Base-by-base conservation (phyloP, 2,113 vertebrate species). In the Centropus unirufus region DNA sequence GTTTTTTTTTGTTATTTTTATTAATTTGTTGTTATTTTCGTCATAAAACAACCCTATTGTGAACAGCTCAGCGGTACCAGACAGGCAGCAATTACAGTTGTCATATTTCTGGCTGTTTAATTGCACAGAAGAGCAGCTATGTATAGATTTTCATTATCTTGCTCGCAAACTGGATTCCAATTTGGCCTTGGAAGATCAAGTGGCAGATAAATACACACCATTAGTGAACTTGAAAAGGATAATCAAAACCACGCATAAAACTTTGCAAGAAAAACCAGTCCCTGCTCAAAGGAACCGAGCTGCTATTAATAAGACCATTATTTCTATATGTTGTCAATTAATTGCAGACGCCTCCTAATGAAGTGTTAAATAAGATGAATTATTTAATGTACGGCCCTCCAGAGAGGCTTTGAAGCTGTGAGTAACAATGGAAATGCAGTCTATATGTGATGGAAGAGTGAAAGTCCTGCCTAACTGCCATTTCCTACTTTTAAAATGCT, bases 281-380 rank as follows among this genome's bases (percentile, higher is more conserved):
- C 80, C 15, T n/a, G 86, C 72, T 81, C 79, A 61, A 72, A 81
- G 68, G 67, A 90, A 81, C 67, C 46, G 39, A 39, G 54, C 85
- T 91, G 76, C 87, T 77, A 68, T 88, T 83, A 92, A 59, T 57
- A 47, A 78, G 44, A 36, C 58, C 54, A 24, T 81, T 78, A 83
- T 84, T 87, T 86, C 83, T 52, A 44, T 75, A 92, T 0, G 0
- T 44, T 9, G 6, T 49, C 83, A 4, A 89, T 86, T 80, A 93
- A 85, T 26, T 61, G 30, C 52, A 66, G 1, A 3, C 0, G 0
- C 69, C 86, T 93, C 85, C 81, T 83, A 81, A 47, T 11, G 9
- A 87, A 87, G 62, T 30, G 47, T 81, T 92, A 92, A 90, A 79
- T 23, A 90, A 93, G 87, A 90, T 57, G 4, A 90, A 90, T 86